Evolutionary conservation across 1,140 invertebrate species (phyloP).

Genomic region (Apis florea): DNA sequence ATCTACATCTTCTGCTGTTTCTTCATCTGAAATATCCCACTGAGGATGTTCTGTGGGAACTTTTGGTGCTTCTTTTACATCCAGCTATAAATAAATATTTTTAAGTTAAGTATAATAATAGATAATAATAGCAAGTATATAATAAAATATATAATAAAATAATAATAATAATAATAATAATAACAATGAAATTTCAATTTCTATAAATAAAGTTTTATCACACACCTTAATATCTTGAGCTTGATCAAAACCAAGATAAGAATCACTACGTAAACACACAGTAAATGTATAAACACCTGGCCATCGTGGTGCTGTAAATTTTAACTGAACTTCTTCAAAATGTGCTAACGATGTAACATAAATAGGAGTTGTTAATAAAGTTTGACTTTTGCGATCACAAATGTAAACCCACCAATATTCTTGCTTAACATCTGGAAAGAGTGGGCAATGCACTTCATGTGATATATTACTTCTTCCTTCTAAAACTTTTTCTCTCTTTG

Average conservation of each 20-base stretch:
- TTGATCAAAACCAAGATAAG: slow-evolving; percentile 96
- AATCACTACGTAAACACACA: slow-evolving; percentile 95
- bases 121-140: no score
- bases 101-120: neutral
- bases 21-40: slow-evolving; percentile 97
- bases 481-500: slow-evolving; percentile 91
- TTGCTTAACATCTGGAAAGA: slow-evolving; percentile 96
- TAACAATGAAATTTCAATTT: slow-evolving; percentile 15
- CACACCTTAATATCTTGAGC: slow-evolving; percentile 92
- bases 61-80: slow-evolving; percentile 96
- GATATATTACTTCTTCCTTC: slow-evolving; percentile 97
- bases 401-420: slow-evolving; percentile 99
- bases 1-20: slow-evolving; percentile 90
- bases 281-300: slow-evolving; percentile 95
- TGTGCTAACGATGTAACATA: slow-evolving; percentile 92
- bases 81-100: slow-evolving; percentile 83
- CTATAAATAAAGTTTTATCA: slow-evolving; percentile 8
- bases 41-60: slow-evolving; percentile 95
- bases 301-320: slow-evolving; percentile 96
- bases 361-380: slow-evolving; percentile 93
- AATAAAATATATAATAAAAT: neutral
- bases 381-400: slow-evolving; percentile 94
- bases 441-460: slow-evolving; percentile 97
- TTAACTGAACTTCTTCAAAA: slow-evolving; percentile 92
- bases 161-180: neutral